A percentile compares a stretch with the other conserved stretches of the same genome.
Conservation (phyloP, 2,888 invertebrate species). For the Scelioninae gen. 2 region DNA sequence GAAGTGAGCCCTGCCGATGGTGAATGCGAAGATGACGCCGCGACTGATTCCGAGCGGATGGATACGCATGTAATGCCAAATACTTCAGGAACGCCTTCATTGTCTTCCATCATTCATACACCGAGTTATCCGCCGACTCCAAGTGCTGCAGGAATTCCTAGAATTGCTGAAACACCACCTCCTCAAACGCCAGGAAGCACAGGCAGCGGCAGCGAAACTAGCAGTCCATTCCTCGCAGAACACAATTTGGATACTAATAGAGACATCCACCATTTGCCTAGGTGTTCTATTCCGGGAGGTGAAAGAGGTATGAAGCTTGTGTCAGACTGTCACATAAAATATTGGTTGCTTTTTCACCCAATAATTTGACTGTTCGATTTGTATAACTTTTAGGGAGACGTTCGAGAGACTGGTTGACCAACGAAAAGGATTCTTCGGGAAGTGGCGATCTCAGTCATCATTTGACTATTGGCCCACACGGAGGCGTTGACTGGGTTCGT, state of each 20-base stretch:
- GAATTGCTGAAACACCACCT: slow-evolving; percentile 74
- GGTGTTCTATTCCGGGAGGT: slow-evolving; percentile 73
- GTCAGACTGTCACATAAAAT: no score
- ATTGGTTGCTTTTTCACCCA: no score
- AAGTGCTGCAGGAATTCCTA: slow-evolving; percentile 66
- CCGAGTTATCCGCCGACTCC: slow-evolving; percentile 71
- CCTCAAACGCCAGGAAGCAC: slow-evolving; percentile 73
- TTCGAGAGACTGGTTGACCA: slow-evolving; percentile 71
- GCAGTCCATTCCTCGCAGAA: slow-evolving; percentile 76
- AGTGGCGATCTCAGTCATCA: slow-evolving; percentile 76
- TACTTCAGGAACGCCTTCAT: slow-evolving; percentile 66
- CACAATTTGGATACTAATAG: slow-evolving; percentile 70
- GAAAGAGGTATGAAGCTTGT: slow-evolving; percentile 66
- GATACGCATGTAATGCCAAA: slow-evolving; percentile 60
- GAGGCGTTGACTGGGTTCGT: slow-evolving; percentile 82
- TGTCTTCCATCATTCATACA: slow-evolving; percentile 67
- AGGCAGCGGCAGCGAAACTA: slow-evolving; percentile 74
- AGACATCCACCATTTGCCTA: slow-evolving; percentile 68
- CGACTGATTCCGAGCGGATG: slow-evolving; percentile 60
- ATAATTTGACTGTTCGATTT: no score
- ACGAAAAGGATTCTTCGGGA: slow-evolving; percentile 70
- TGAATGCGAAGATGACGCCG: slow-evolving; percentile 68
- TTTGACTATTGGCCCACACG: slow-evolving; percentile 79
- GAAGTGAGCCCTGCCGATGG: slow-evolving; percentile 75
- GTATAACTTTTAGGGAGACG: no score